Conservation (phyloP, 2,888 invertebrate genomes). For the Pteria penguin region DNA sequence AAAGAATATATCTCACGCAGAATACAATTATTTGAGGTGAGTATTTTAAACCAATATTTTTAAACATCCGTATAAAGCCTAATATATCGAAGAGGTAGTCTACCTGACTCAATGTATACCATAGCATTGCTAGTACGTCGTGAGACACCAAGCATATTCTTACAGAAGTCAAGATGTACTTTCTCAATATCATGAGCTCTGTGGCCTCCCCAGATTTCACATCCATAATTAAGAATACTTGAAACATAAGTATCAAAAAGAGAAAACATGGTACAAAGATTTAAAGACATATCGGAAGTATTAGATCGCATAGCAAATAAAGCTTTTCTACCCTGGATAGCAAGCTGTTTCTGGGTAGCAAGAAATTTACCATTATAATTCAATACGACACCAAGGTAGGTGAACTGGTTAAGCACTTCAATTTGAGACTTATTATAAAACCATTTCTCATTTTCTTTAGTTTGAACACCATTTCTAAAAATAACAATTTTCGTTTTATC, state of each 20-base stretch:
- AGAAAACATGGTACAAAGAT: not conserved
- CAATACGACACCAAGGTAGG: not conserved
- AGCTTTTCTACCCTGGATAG: not conserved
- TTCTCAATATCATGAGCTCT: not conserved
- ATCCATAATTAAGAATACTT: constrained; percentile 3
- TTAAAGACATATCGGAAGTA: not conserved
- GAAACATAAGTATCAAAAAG: constrained; percentile 4
- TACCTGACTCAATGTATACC: not conserved
- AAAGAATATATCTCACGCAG: not conserved
- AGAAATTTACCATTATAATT: not conserved
- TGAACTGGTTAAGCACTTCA: not conserved
- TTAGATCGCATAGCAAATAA: not conserved
- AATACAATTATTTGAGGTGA: not conserved
- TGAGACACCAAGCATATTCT: constrained; percentile 1
- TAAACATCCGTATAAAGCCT: too few species aligned
- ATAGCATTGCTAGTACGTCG: not conserved
- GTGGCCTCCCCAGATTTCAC: constrained; percentile 3
- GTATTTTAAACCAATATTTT: not conserved
- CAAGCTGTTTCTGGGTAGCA: not conserved
- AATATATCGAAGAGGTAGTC: not conserved
- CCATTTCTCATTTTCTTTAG: too few species aligned
- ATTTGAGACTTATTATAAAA: too few species aligned
- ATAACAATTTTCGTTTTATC: too few species aligned
- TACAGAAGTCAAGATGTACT: not conserved
- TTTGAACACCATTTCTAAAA: too few species aligned